phyloP scores from a whole-genome alignment of 2,113 vertebrate genomes.

The Poecilia latipinna region DNA sequence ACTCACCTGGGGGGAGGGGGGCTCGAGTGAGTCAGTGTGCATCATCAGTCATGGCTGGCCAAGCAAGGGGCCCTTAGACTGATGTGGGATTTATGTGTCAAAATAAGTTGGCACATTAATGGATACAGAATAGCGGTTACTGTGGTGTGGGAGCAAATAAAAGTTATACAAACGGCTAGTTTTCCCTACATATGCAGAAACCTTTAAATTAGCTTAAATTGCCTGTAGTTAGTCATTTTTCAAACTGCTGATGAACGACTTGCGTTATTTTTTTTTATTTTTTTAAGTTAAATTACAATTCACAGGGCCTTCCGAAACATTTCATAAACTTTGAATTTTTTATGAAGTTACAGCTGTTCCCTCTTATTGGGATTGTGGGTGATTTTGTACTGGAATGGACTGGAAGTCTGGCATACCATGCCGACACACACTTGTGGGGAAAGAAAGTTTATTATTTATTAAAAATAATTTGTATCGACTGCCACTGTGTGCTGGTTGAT shows the following conservation, averaged over 20 bases:
- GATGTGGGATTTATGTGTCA: slow-evolving; percentile 19
- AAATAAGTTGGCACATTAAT: slow-evolving; percentile 8
- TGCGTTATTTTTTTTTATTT: background rate
- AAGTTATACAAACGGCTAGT: background rate
- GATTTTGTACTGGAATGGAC: background rate
- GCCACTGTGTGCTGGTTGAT: no score
- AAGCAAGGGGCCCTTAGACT: slow-evolving; percentile 49
- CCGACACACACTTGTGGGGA: no score
- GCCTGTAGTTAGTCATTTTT: background rate
- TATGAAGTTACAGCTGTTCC: background rate
- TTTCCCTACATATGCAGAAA: background rate
- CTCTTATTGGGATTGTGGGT: background rate
- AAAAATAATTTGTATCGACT: no score
- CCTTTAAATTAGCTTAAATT: background rate
- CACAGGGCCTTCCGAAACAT: background rate
- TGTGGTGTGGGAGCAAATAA: background rate
- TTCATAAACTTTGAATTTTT: background rate
- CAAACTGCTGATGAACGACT: background rate
- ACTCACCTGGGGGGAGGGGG: slow-evolving; percentile 82
- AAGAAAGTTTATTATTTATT: no score
- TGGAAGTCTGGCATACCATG: no score
- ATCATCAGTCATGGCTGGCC: slow-evolving; percentile 81
- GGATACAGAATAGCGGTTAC: background rate
- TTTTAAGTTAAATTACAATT: background rate
- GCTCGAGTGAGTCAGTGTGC: slow-evolving; percentile 81